Percentiles rank a stretch among this genome's conserved stretches.
Evolutionary conservation across 2,113 vertebrate genomes (phyloP).

Genomic region (Sinosuthora webbiana): DNA sequence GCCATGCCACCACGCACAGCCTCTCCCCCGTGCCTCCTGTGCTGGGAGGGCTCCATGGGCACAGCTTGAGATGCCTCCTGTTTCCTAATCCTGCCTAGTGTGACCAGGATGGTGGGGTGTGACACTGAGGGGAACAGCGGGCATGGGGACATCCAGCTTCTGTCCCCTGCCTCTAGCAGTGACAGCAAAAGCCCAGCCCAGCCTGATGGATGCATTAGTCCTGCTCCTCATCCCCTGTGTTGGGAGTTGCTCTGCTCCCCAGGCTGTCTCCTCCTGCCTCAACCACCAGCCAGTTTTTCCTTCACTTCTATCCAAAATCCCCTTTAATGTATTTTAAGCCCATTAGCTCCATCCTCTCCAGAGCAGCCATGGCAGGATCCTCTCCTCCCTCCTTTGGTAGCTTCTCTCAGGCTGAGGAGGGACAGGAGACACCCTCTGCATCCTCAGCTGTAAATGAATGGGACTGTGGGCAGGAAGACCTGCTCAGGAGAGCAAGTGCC

Average conservation of each 20-base stretch:
- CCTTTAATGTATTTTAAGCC: slow-evolving; percentile 20
- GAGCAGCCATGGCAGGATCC: background rate
- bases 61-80: background rate
- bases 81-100: background rate
- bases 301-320: background rate
- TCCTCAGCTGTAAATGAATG: background rate
- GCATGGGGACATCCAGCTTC: background rate
- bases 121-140: fast-evolving
- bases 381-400: background rate
- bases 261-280: background rate
- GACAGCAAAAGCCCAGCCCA: background rate
- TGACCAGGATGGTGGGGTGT: background rate
- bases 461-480: background rate
- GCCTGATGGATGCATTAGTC: background rate
- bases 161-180: background rate
- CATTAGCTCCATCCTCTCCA: background rate
- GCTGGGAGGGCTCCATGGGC: fast-evolving
- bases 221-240: background rate
- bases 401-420: background rate
- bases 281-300: background rate
- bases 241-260: background rate
- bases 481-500: background rate
- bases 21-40: fast-evolving
- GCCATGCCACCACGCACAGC: fast-evolving
- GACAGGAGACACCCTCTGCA: background rate